Base-by-base conservation (phyloP, 2,797 vertebrate species). In the Cirrhinus molitorella region DNA sequence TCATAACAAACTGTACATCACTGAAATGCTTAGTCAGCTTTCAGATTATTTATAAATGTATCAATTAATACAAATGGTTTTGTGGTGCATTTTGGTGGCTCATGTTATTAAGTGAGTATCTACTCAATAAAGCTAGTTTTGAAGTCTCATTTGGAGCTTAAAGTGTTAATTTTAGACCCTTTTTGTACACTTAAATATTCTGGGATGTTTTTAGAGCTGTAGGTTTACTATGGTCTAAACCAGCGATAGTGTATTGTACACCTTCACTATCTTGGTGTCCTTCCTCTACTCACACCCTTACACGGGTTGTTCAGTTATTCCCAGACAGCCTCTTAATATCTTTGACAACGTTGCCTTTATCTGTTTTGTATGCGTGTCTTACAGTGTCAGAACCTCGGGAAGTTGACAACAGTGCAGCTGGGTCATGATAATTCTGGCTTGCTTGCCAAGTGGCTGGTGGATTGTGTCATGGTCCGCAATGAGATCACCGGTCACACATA, bases 351-450 rank as follows among this genome's bases (percentile, higher is more conserved):
- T 76, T 89, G 70, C 89, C 66, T 73, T 0, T 87, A 90, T 85
- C 73, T 83, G 23, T 80, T 68, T 80, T 66, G 4, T 70, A 76
- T 83, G 59, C 53, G 81, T 0, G 87, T 73, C 80, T 74, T 90
- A 7, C 95, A 99, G 98, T 96, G 98, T 91, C 97, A 97, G 93
- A 99, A 99, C 93, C 93, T 99, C 89, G 98, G 98, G 86, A 96
- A 97, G 88, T 94, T 99, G 90, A 99, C 97, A 13, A 99, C 98
- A 0, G 96, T 97, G 90, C 97, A 99, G 94, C 93, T 99, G 85
- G 98, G 98, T 40, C 98, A 99, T 63, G 98, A 99, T 92, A 99
- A 99, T 94, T 97, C 98, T 0, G 98, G 98, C 85, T 90, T 99
- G 0, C 93, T 99, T 89, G 97, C 98, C 90, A 99, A 99, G 92